Percentiles rank a stretch among this genome's conserved stretches.
Evolutionary conservation across 2,888 invertebrate species (phyloP).

Genomic region (Gisinianus flammeolus): DNA sequence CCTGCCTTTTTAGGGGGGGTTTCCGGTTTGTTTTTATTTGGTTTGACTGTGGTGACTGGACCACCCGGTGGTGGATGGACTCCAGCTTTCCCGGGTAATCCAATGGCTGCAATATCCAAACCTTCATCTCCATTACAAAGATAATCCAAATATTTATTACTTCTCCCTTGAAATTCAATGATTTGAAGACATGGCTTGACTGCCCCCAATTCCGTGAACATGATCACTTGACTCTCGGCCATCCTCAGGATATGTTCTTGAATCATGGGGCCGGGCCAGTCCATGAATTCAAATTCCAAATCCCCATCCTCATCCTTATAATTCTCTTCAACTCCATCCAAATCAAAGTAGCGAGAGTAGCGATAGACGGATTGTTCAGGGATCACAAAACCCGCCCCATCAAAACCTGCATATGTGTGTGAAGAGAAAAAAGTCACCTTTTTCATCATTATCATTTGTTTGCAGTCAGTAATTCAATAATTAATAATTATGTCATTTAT

Average conservation of each 20-base stretch:
- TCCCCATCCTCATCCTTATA: conserved; percentile 16
- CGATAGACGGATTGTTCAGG: not conserved
- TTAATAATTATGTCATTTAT: no score
- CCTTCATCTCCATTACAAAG: conserved; percentile 27
- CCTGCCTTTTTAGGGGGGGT: no score
- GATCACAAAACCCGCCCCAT: not conserved
- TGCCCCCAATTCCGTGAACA: not conserved
- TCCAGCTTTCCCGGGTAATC: not conserved
- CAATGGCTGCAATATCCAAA: conserved; percentile 13
- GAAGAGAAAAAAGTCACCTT: no score
- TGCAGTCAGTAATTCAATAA: no score
- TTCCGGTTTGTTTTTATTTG: no score
- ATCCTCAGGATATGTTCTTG: not conserved
- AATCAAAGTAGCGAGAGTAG: not conserved
- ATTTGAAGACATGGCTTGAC: conserved; percentile 25
- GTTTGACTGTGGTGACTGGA: no score
- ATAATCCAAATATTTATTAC: conserved; percentile 19
- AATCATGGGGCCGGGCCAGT: conserved; percentile 20
- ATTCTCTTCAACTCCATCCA: not conserved
- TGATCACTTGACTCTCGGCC: not conserved
- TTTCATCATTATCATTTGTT: no score
- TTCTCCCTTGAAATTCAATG: conserved; percentile 24
- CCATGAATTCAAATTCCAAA: conserved; percentile 11
- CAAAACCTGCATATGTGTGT: not conserved
- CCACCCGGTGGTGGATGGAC: not conserved